Conservation (phyloP, 2,797 vertebrate genomes). For the Margarornis squamiger region DNA sequence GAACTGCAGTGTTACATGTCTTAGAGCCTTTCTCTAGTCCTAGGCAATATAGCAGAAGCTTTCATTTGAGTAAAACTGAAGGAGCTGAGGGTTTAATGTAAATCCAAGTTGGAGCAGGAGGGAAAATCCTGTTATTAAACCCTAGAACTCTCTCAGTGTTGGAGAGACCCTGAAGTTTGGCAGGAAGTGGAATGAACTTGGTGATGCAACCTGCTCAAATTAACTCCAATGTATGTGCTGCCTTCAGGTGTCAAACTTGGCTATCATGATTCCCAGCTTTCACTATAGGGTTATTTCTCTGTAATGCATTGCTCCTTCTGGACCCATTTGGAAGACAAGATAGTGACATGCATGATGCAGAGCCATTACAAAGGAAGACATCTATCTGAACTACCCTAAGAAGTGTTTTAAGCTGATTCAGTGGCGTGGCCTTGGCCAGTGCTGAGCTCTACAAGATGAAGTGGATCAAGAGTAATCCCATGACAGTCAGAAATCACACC, state of each 20-base stretch:
- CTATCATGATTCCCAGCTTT: neutral
- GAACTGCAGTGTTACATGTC: fast-evolving
- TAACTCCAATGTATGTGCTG: neutral
- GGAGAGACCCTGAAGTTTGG: neutral
- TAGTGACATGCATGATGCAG: neutral
- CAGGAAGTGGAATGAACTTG: neutral
- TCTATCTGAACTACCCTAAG: neutral
- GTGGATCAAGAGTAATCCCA: neutral
- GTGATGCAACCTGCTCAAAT: neutral
- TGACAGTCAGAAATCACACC: neutral
- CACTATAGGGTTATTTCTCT: neutral
- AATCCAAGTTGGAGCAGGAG: neutral
- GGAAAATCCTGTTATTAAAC: neutral
- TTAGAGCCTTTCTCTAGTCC: neutral
- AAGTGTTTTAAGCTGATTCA: neutral
- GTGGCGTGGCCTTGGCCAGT: neutral
- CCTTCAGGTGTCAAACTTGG: neutral
- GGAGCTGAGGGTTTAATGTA: neutral
- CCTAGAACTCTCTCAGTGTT: neutral
- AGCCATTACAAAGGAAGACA: neutral
- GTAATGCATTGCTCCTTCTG: neutral
- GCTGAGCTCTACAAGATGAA: neutral
- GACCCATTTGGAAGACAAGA: neutral
- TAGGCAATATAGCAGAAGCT: neutral
- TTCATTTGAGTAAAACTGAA: neutral